Evolutionary conservation across 2,113 vertebrate species (phyloP), one percentile per base, ranked within the genome.

Genomic region (Pomatorhinus ruficollis): DNA sequence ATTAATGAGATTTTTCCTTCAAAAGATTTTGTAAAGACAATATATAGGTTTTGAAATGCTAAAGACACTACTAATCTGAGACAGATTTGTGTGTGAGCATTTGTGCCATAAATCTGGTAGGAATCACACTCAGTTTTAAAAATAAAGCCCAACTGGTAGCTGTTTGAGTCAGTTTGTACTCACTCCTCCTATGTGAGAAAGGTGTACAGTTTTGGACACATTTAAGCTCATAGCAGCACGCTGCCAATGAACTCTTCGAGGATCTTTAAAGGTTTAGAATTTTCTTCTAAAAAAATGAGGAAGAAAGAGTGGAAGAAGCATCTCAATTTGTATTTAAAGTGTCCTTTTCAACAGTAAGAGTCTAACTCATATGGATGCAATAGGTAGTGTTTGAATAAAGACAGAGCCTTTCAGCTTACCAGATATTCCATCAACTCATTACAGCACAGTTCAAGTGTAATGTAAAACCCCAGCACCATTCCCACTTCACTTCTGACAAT

Each of bases 111-210:
- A 87, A 90, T 77, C 39, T 91, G 90, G 54, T 77, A 76, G 68
- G 83, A 91, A 80, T 79, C 63, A 94, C 79, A 85, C 40, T 83
- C 71, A 31, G 70, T 74, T 91, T 94, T 94, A 96, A 93, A 96
- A 93, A 96, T 95, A 96, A 96, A 94, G 12, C 30, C 87, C 59
- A 91, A 91, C n/a, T 87, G 87, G 61, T 91, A 53, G 28, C 72
- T 93, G 35, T 79, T 96, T 93, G 59, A 94, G 59, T 97, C 94
- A 91, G 87, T 94, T 95, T 87, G 59, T 76, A 88, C 40, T 93
- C 87, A 88, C 42, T 61, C 59, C 39, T 80, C 20, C 27, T 61
- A 8, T 86, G 59, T 54, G 68, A 88, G 39, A 94, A 74, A 95
- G 93, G 87, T 95, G 64, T 52, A 68, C 60, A 39, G 21, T 79